Evolutionary conservation across 2,797 vertebrate species (phyloP), one percentile per base, ranked within the genome.

Genomic region (Psittacula echo): DNA sequence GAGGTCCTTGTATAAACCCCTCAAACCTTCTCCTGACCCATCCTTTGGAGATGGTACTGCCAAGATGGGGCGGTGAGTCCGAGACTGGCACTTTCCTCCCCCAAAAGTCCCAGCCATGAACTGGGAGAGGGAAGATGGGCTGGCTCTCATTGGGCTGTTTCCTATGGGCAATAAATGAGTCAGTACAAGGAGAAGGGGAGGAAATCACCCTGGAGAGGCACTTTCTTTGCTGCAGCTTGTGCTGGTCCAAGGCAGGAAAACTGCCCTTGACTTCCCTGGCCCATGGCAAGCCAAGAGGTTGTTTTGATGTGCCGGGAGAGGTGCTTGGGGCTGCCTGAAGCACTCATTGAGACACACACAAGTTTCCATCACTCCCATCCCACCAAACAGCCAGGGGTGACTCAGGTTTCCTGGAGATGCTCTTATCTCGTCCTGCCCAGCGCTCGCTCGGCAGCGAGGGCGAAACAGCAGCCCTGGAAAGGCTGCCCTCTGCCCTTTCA

Each of bases 391-490:
- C 58, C 39, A 2, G 42, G 77, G 14, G n/a, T 97, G 97, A 97
- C 94, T 97, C 97, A 96, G 79, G 82, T 90, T 98, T 98, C 97
- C 97, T 26, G 87, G 96, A 92, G 93, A 92, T 88, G 87, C 34
- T 76, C 90, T 97, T 97, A 97, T 98, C 96, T 92, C 64, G 47
- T 92, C 84, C 94, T 90, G 78, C 67, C 77, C 91, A 85, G 96
- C 10, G 1, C 64, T 56, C 7, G 0, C 64, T 78, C 42, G 0
- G 39, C 71, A 60, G 60, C 1, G 3, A 34, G 74, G 74, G 71
- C 3, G 32, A 73, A 85, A 30, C 6, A 20, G 77, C 66, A 70
- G 74, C 32, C 72, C 87, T 85, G 71, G 42, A 85, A 50, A 22
- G 19, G 53, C 32, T 74, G 70, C 85, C 64, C 84, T 87, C 62